Base-by-base conservation (phyloP, 2,888 invertebrate genomes). In the Aporophyla lueneburgensis region DNA sequence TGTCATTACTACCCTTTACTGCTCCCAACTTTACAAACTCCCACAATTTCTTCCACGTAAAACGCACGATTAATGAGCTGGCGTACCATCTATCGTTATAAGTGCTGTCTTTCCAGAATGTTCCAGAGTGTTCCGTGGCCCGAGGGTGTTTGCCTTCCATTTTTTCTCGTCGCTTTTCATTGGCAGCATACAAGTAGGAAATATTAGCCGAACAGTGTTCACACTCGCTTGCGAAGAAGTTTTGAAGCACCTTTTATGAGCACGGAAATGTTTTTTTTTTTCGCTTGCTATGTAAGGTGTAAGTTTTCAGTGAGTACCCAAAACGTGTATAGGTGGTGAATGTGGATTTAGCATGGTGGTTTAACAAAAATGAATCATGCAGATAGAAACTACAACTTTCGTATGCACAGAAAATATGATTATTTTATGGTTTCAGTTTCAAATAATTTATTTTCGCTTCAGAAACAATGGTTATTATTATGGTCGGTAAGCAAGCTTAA, bases 101-200 rank as follows among this genome's bases (percentile, higher is more conserved):
- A 81, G 84, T 85, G 78, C 72, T 59, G 75, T 75, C 72, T 76
- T 71, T 54, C 74, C 40, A 69, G 74, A 82, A 75, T 49, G 76
- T 81, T 59, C 76, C 40, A 69, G 74, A 81, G 76, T 49, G 76
- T 81, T 76, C 74, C 59, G 51, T 68, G 14, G 63, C 83, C 78
- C 10, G 54, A 72, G 78, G 83, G 56, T 87, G 85, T 87, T 86
- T 86, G 67, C 78, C 65, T 86, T 87, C 71, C 67, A 82, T 89
- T 87, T 89, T 89, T 88, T 84, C 68, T 53, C 67, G 56, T 58
- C 71, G 68, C 56, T 80, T 69, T 81, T 76, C 75, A 68, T 72
- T 69, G 61, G 59, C 83, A 67, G 70, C 61, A 59, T 67, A 63
- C 65, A 78, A 82, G 81, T 85, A 78, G 84, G 81, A 88, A 85